Base-by-base conservation (phyloP, 2,113 vertebrate genomes). In the Apteryx owenii region DNA sequence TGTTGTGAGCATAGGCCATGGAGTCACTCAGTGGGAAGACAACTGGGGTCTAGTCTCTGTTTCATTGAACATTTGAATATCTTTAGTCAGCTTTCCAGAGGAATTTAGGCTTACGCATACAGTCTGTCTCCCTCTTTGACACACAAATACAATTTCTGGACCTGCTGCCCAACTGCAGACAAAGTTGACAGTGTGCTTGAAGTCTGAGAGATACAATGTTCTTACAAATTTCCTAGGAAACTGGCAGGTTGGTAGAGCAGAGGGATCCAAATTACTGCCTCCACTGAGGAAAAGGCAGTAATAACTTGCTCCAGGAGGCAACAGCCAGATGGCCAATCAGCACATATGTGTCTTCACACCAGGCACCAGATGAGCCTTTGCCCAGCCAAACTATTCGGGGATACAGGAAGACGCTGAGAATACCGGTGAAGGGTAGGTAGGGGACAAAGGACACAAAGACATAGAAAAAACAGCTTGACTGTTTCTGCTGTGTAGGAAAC, bases 251-350 rank as follows among this genome's bases (percentile, higher is more conserved):
- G 71, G 72, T 65, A 85, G 91, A 93, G 60, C 54, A 88, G 66
- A 90, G 71, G 82, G 91, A 91, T 95, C 90, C 92, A 95, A 96
- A 96, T 90, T 58, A 96, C 79, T 6, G 6, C 71, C 79, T 95
- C 71, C 44, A 17, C 92, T 78, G 95, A 94, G 68, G 81, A 76
- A 73, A 97, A 71, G 40, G 92, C 90, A 95, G 62, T 66, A 95
- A 58, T 90, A 85, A 96, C 88, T 93, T 93, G 85, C 85, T 96
- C 66, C 93, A 94, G 96, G 93, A 96, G 89, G 95, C 89, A 94
- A 31, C 56, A 87, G 93, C 93, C 94, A 97, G 95, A 97, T 96
- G 96, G 96, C 68, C 95, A 94, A 85, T 84, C 95, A 93, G 95
- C 88, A 94, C 79, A 80, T 50, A 80, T 4, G 22, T 26, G 88